phyloP scores from a whole-genome alignment of 2,113 vertebrate genomes.

The Cephalopholis sonnerati region DNA sequence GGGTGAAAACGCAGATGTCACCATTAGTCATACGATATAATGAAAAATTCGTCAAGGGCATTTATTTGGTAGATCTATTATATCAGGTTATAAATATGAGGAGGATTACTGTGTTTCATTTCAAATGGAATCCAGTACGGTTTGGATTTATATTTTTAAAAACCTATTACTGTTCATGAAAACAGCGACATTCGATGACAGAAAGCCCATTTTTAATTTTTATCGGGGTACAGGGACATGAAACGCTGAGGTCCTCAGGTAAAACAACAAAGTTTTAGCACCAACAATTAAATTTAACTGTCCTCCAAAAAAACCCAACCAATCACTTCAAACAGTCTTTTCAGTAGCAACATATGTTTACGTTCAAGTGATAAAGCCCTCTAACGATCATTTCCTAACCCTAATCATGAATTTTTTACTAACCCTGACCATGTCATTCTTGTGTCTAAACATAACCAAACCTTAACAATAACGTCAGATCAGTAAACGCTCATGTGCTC shows the following conservation, averaged over 20 bases:
- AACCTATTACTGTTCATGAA: not conserved
- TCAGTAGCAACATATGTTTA: not conserved
- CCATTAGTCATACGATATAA: conserved; percentile 28
- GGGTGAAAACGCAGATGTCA: conserved; percentile 32
- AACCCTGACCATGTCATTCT: not conserved
- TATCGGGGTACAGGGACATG: not conserved
- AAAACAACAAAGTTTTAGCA: not conserved
- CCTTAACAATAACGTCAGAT: not conserved
- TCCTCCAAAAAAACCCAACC: not conserved
- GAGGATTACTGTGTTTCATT: conserved; percentile 26
- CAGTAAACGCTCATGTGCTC: not conserved
- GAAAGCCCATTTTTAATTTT: not conserved
- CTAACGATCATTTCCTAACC: not conserved
- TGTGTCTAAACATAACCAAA: not conserved
- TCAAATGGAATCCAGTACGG: not conserved
- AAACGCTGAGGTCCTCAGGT: not conserved
- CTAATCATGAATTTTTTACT: not conserved
- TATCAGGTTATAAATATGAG: conserved; percentile 14
- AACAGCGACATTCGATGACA: not conserved
- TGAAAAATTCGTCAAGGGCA: conserved; percentile 25
- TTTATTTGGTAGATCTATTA: conserved; percentile 25
- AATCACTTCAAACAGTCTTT: no score
- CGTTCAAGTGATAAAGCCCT: no score
- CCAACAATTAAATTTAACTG: not conserved
- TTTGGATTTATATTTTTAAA: conserved; percentile 19